Conservation (phyloP, 1,140 invertebrate species). For the Apis dorsata region DNA sequence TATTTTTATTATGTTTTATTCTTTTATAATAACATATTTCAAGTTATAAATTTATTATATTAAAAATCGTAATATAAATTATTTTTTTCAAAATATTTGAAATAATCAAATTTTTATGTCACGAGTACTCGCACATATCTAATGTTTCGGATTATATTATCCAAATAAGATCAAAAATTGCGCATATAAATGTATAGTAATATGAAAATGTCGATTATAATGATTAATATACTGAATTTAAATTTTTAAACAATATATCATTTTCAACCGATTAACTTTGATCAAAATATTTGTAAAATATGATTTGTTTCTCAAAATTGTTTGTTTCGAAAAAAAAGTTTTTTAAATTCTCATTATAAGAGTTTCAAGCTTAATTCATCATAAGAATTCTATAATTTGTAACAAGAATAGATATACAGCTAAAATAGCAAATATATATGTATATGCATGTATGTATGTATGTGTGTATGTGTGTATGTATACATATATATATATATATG, state of each 20-base stretch:
- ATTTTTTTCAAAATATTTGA: neutral
- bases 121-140: neutral
- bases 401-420: slow-evolving; percentile 23
- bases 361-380: neutral
- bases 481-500: neutral
- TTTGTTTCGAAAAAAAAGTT: neutral
- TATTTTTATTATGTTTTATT: slow-evolving; percentile 13
- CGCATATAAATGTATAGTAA: neutral
- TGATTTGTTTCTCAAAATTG: neutral
- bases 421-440: slow-evolving; percentile 7
- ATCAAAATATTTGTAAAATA: neutral
- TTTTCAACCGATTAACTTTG: neutral
- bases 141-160: neutral
- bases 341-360: neutral
- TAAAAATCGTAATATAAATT: neutral
- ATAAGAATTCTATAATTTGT: slow-evolving; percentile 18
- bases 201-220: neutral
- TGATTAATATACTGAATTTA: neutral
- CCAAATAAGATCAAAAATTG: neutral
- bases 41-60: neutral
- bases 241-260: neutral
- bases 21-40: neutral
- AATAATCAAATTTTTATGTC: neutral
- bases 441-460: too few relatives aligned
- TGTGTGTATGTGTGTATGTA: neutral